Percentiles rank a stretch among this genome's conserved stretches.
Conservation (phyloP, 1,140 invertebrate genomes). For the Calycopis cecrops region DNA sequence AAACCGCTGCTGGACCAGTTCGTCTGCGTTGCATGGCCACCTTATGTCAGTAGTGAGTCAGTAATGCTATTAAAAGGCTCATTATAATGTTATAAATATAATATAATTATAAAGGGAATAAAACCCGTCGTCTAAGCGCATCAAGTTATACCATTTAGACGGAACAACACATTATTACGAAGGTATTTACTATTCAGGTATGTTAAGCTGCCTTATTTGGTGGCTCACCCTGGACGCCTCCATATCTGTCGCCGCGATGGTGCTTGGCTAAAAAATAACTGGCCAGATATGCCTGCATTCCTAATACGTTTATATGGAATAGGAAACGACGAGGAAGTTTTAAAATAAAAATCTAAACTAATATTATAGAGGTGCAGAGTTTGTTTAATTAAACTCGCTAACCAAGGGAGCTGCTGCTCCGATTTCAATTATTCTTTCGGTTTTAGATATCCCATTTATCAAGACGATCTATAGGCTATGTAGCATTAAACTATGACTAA, state of each 20-base stretch:
- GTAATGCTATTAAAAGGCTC: too few relatives aligned
- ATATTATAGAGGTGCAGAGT: too few relatives aligned
- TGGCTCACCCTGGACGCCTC: conserved; percentile 28
- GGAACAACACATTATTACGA: conserved; percentile 28
- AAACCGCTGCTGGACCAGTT: too few relatives aligned
- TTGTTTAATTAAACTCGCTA: too few relatives aligned
- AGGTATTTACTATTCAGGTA: conserved; percentile 36
- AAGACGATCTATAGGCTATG: too few relatives aligned
- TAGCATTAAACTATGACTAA: too few relatives aligned
- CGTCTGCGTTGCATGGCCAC: too few relatives aligned
- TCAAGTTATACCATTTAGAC: conserved; percentile 26
- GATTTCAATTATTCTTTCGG: too few relatives aligned
- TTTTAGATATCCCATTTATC: too few relatives aligned
- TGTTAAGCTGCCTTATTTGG: conserved; percentile 36
- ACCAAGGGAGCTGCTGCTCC: too few relatives aligned
- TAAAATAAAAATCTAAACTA: conserved; percentile 16
- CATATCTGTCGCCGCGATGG: conserved; percentile 30
- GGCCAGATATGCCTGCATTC: conserved; percentile 26
- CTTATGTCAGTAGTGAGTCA: too few relatives aligned
- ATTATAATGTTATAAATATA: not conserved
- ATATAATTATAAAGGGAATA: not conserved
- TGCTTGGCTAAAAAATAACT: conserved; percentile 18
- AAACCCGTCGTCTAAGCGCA: too few relatives aligned
- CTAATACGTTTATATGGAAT: conserved; percentile 22
- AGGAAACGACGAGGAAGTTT: conserved; percentile 18